phyloP scores from a whole-genome alignment of 2,888 invertebrate genomes.

The Polydrusus pterygomalis region DNA sequence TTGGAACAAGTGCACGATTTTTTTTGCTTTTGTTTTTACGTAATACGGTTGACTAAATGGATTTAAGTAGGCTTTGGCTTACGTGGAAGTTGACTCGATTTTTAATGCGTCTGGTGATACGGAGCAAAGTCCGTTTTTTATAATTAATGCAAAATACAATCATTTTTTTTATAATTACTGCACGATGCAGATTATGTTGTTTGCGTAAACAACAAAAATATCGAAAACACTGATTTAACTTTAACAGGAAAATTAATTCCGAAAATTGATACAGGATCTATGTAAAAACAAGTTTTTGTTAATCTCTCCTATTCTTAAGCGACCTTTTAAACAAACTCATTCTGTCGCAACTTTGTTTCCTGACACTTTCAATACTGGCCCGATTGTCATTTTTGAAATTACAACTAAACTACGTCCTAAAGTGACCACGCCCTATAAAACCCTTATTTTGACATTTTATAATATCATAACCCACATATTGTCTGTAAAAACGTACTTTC shows the following conservation, averaged over 20 bases:
- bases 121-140: conserved; percentile 18
- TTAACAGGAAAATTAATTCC: neutral
- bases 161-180: conserved; percentile 14
- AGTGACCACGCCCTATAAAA: conserved; percentile 8
- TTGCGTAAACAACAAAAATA: conserved; percentile 7
- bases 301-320: no score
- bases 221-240: neutral
- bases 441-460: neutral
- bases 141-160: conserved; percentile 13
- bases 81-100: conserved; percentile 8
- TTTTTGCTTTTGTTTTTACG: conserved; percentile 17
- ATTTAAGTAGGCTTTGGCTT: conserved; percentile 21
- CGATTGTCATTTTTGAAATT: neutral
- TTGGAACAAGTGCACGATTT: conserved; percentile 44
- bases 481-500: conserved; percentile 5
- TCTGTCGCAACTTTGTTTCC: no score
- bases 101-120: conserved; percentile 17
- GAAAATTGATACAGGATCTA: neutral
- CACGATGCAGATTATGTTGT: conserved; percentile 10
- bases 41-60: conserved; percentile 9
- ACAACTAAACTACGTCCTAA: neutral
- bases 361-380: no score
- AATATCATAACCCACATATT: neutral
- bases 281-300: neutral
- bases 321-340: no score